These are phyloP conservation scores for Naja naja DNA, from an alignment of 2,113 vertebrate species.

Conservation along the genomic window DNA sequence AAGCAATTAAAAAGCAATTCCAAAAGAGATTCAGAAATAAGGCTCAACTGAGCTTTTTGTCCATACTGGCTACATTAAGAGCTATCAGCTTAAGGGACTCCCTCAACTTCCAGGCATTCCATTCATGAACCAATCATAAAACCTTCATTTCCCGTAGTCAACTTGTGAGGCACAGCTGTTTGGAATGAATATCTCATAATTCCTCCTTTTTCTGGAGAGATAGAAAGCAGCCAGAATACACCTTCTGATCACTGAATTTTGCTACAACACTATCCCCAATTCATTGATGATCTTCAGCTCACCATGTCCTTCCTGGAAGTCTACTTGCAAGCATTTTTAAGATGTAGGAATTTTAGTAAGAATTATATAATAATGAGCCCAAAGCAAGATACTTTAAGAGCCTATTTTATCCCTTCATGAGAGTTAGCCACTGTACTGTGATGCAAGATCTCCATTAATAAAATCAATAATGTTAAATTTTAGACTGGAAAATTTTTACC, in stretches of 20 bases:
- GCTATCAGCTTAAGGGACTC: neutral
- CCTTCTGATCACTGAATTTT: neutral
- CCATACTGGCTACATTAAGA: neutral
- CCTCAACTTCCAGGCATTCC: neutral
- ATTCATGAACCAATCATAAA: neutral
- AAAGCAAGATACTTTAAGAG: neutral
- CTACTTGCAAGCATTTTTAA: neutral
- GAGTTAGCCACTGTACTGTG: neutral
- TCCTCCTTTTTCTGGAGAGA: neutral
- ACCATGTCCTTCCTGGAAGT: neutral
- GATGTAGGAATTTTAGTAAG: neutral
- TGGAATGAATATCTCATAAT: neutral
- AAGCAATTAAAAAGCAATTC: no score
- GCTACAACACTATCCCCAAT: neutral
- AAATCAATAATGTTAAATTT: neutral
- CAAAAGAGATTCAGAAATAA: no score
- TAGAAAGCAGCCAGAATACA: neutral
- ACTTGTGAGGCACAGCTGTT: neutral
- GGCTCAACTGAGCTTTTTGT: no score
- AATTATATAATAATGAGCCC: neutral
- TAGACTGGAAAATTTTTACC: neutral
- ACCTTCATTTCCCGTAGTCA: neutral
- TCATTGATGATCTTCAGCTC: neutral
- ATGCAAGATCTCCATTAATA: neutral
- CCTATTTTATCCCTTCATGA: neutral